Conservation (phyloP, 2,888 invertebrate species). For the Odontomyia ornata region DNA sequence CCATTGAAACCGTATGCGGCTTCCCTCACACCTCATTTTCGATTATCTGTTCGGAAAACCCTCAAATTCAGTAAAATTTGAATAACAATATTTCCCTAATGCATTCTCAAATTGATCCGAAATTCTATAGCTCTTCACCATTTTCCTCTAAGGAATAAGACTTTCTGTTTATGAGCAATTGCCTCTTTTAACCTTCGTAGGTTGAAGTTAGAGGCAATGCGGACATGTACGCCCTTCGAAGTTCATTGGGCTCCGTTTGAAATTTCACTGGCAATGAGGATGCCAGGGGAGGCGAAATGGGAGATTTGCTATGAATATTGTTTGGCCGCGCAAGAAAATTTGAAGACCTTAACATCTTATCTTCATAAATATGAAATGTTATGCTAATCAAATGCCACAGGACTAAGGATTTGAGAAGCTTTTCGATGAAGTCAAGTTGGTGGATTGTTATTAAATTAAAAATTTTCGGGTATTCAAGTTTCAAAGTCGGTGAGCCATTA, state of each 20-base stretch:
- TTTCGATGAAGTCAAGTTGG: constrained; percentile 34
- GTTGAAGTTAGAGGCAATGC: neutral
- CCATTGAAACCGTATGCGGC: neutral
- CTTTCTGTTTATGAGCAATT: constrained; percentile 31
- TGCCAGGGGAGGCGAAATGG: neutral
- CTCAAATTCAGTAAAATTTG: constrained; percentile 29
- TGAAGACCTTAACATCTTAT: neutral
- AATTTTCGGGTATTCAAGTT: constrained; percentile 35
- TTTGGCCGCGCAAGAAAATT: neutral
- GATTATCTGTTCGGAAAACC: constrained; percentile 3
- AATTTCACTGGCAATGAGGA: constrained; percentile 5
- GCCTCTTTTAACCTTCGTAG: constrained; percentile 3
- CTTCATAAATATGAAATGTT: constrained; percentile 41
- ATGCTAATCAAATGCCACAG: constrained; percentile 38
- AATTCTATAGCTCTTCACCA: constrained; percentile 36
- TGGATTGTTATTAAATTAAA: constrained; percentile 36
- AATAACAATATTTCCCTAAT: constrained; percentile 42
- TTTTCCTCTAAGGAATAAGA: constrained; percentile 9
- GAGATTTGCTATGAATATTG: neutral
- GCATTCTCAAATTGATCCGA: neutral
- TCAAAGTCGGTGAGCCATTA: constrained; percentile 17
- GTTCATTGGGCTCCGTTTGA: neutral
- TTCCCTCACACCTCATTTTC: neutral
- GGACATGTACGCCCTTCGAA: neutral
- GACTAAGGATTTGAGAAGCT: neutral